These are phyloP conservation scores for Lithophane leautieri DNA, from an alignment of 2,888 invertebrate genomes.

Conservation along the genomic window DNA sequence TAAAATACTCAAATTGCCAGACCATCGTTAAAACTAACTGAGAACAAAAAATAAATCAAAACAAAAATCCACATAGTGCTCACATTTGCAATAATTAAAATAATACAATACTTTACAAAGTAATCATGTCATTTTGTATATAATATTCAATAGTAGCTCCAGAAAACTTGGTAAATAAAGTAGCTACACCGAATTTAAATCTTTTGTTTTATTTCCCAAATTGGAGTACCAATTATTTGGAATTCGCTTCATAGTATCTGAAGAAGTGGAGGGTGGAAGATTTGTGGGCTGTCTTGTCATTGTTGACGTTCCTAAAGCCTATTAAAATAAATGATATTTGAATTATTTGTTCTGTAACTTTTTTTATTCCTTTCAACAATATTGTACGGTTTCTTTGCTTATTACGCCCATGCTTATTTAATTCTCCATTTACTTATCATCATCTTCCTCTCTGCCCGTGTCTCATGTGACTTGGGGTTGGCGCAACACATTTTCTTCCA, in stretches of 20 bases:
- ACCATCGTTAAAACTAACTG: too few relatives aligned
- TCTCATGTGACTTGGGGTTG: neutral
- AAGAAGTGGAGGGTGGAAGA: neutral
- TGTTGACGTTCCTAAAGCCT: conserved; percentile 10
- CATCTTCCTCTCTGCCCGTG: neutral
- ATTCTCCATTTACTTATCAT: neutral
- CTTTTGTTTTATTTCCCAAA: conserved; percentile 30
- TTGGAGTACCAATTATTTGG: conserved; percentile 34
- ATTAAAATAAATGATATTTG: neutral
- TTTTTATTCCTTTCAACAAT: neutral
- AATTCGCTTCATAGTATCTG: conserved; percentile 5
- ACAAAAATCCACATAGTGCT: too few relatives aligned
- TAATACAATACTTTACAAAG: too few relatives aligned
- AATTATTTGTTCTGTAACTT: conserved; percentile 13
- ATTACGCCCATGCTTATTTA: neutral
- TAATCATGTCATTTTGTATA: too few relatives aligned
- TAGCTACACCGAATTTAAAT: neutral
- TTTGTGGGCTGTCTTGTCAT: neutral
- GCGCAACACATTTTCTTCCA: neutral
- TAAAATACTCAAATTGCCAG: too few relatives aligned
- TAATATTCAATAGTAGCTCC: neutral
- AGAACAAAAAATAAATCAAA: too few relatives aligned
- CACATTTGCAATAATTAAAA: too few relatives aligned
- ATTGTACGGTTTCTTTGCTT: neutral
- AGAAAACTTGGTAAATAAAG: neutral